A percentile compares a stretch with the other conserved stretches of the same genome.
These are phyloP conservation scores for Neodiprion fabricii DNA, from an alignment of 1,140 invertebrate genomes.

Conservation along the genomic window DNA sequence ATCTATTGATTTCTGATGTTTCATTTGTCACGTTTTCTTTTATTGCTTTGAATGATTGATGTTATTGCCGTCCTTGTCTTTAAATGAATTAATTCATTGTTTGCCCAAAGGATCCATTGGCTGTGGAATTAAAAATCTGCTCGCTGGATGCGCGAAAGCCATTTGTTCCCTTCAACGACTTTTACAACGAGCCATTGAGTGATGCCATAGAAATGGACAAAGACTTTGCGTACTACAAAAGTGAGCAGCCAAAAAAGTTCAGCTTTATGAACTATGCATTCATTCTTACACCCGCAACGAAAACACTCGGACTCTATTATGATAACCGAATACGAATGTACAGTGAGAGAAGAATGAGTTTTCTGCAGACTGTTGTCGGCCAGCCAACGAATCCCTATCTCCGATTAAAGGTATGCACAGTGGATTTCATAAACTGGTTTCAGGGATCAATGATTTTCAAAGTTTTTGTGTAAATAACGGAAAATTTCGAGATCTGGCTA, in stretches of 20 bases:
- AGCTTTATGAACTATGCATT: conserved; percentile 93
- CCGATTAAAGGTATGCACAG: conserved; percentile 69
- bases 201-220: conserved; percentile 92
- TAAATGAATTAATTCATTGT: not conserved
- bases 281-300: conserved; percentile 90
- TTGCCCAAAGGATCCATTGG: conserved; percentile 51
- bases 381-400: conserved; percentile 87
- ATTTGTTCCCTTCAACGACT: conserved; percentile 84
- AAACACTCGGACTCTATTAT: conserved; percentile 89
- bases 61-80: no score
- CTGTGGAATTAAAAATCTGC: conserved; percentile 72
- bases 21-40: not conserved
- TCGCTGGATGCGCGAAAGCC: conserved; percentile 83
- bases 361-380: conserved; percentile 80
- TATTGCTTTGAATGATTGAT: not conserved
- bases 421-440: not conserved
- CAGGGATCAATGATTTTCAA: not conserved
- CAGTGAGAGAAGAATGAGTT: conserved; percentile 83
- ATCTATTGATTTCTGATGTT: not conserved
- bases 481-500: not conserved
- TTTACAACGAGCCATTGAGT: conserved; percentile 92
- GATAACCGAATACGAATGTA: conserved; percentile 96
- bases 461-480: conserved; percentile 1
- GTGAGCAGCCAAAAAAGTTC: conserved; percentile 76
- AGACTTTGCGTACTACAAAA: conserved; percentile 90